Conservation (phyloP, 1,140 invertebrate genomes). For the Drosophila kohkoa region DNA sequence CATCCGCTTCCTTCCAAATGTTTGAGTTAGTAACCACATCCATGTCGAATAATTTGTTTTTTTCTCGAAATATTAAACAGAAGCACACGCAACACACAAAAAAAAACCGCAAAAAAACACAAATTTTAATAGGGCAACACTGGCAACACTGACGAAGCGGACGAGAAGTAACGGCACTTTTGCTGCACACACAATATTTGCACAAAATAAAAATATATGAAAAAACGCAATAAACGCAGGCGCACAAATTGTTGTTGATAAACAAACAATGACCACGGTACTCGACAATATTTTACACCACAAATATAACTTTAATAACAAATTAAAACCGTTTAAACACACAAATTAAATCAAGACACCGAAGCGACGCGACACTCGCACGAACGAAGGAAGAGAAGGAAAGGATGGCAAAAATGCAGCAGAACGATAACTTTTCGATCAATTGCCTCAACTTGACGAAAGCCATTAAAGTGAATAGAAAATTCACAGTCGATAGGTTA, state of each 20-base stretch:
- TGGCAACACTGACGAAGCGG: not conserved
- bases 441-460: slow-evolving; percentile 15
- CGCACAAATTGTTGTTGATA: slow-evolving; percentile 1
- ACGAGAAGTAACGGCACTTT: slow-evolving; percentile 38
- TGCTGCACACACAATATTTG: slow-evolving; percentile 7
- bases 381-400: slow-evolving; percentile 4
- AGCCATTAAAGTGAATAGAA: not conserved
- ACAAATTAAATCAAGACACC: not conserved
- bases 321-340: slow-evolving; percentile 29
- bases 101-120: slow-evolving; percentile 1
- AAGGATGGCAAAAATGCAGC: slow-evolving; percentile 19
- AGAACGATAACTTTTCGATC: slow-evolving; percentile 24
- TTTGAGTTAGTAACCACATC: not conserved
- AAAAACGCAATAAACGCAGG: slow-evolving; percentile 1
- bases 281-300: slow-evolving; percentile 4
- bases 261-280: slow-evolving; percentile 11
- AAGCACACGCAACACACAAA: slow-evolving; percentile 1
- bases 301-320: slow-evolving; percentile 22
- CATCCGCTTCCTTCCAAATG: slow-evolving; percentile 5
- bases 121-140: slow-evolving; percentile 20
- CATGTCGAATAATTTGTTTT: not conserved
- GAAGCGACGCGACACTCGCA: slow-evolving; percentile 29
- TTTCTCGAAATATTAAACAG: not conserved
- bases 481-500: not conserved
- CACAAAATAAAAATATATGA: slow-evolving; percentile 12